Conservation (phyloP, 1,140 invertebrate genomes). For the Anagrus nilaparvatae region DNA sequence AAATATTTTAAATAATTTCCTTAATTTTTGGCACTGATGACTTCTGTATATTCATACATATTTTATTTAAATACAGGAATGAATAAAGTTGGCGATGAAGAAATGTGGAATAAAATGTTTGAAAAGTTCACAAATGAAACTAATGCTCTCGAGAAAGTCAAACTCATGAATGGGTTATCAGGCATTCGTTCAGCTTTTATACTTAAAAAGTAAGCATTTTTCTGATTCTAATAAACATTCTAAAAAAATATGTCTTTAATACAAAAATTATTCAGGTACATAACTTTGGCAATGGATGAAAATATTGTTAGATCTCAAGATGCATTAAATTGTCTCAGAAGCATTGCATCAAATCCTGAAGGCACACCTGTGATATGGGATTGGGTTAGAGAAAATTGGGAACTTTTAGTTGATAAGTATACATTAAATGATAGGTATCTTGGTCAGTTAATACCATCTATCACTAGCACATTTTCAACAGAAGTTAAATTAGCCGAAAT, state of each 20-base stretch:
- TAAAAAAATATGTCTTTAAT: background rate
- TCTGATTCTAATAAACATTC: background rate
- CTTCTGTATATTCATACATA: background rate
- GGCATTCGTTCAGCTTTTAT: constrained; percentile 52
- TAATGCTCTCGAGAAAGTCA: constrained; percentile 68
- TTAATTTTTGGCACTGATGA: background rate
- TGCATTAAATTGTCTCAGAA: constrained; percentile 60
- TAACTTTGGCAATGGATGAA: constrained; percentile 62
- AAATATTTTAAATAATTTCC: background rate
- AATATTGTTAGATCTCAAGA: constrained; percentile 70
- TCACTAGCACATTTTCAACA: constrained; percentile 59
- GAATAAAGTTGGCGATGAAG: constrained; percentile 35
- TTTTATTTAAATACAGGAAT: constrained; percentile 33
- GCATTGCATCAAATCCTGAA: constrained; percentile 60
- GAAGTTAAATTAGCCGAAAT: constrained; percentile 65
- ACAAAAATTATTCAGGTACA: constrained; percentile 44
- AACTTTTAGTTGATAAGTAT: constrained; percentile 61
- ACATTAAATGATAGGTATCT: constrained; percentile 73
- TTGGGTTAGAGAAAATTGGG: constrained; percentile 67
- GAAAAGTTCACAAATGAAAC: constrained; percentile 58
- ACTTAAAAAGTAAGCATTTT: constrained; percentile 50
- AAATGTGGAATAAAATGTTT: constrained; percentile 68
- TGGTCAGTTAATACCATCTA: constrained; percentile 58
- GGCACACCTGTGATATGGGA: constrained; percentile 72
- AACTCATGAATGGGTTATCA: constrained; percentile 59